Evolutionary conservation across 2,888 invertebrate genomes (phyloP).

Genomic region (Hypercompe scribonia): DNA sequence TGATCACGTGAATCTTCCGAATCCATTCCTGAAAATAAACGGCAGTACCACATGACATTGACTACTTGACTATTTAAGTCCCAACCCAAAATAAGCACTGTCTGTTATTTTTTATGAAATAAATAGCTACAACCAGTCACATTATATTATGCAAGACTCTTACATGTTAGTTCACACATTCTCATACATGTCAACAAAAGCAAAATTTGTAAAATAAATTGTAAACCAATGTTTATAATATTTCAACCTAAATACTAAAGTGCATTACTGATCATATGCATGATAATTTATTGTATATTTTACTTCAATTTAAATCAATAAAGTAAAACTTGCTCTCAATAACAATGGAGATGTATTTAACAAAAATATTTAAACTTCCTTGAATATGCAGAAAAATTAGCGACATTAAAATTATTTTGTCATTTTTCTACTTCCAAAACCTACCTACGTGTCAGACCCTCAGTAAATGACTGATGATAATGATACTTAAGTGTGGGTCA

Average conservation of each 20-base stretch:
- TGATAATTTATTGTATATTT: background rate
- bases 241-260: background rate
- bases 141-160: conserved; percentile 36
- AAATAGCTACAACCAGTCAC: conserved; percentile 56
- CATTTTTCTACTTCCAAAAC: background rate
- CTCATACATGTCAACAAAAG: conserved; percentile 42
- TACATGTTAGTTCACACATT: conserved; percentile 60
- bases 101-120: conserved; percentile 52
- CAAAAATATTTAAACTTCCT: background rate
- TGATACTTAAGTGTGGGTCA: conserved; percentile 11
- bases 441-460: conserved; percentile 14
- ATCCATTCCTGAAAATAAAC: conserved; percentile 85
- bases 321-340: background rate
- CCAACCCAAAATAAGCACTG: conserved; percentile 66
- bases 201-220: conserved; percentile 17
- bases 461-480: background rate
- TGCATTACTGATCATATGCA: background rate
- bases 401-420: background rate
- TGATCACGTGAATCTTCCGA: conserved; percentile 88
- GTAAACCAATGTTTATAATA: background rate
- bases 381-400: background rate
- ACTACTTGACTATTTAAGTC: conserved; percentile 25
- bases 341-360: background rate
- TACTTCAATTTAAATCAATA: background rate
- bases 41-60: conserved; percentile 51